phyloP scores from a whole-genome alignment of 2,888 invertebrate genomes.

The Actias luna region DNA sequence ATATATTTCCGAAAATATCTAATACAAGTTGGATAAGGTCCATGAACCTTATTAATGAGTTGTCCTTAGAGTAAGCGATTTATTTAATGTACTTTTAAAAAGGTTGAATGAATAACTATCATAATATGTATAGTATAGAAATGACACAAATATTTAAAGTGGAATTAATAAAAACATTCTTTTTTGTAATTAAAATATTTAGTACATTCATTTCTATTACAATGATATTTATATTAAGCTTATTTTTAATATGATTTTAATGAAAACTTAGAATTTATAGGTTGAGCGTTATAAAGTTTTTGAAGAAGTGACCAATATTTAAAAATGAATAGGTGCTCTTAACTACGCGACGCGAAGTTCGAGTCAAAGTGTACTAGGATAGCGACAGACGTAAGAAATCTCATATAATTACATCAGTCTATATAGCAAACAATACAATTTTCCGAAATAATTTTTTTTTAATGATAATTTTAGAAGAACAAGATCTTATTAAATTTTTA shows the following conservation, averaged over 20 bases:
- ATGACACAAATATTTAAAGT: background rate
- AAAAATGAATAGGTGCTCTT: slow-evolving; percentile 53
- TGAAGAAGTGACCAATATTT: slow-evolving; percentile 43
- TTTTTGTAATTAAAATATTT: background rate
- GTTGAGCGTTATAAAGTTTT: slow-evolving; percentile 50
- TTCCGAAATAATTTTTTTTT: slow-evolving; percentile 63
- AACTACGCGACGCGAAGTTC: slow-evolving; percentile 52
- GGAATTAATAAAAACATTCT: background rate
- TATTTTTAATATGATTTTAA: slow-evolving; percentile 20
- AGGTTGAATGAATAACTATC: background rate
- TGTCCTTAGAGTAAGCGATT: background rate
- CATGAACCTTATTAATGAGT: too few relatives aligned
- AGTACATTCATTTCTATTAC: slow-evolving; percentile 3
- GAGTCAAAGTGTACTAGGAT: slow-evolving; percentile 38
- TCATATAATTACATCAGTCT: slow-evolving; percentile 54
- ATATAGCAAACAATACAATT: slow-evolving; percentile 61
- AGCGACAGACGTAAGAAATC: slow-evolving; percentile 55
- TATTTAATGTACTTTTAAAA: background rate
- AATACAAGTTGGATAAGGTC: too few relatives aligned
- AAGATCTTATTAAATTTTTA: slow-evolving; percentile 79
- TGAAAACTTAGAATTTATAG: slow-evolving; percentile 22
- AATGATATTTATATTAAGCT: slow-evolving; percentile 2
- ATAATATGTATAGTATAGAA: background rate
- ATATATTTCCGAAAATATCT: too few relatives aligned
- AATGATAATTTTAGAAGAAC: slow-evolving; percentile 77